Conservation (phyloP, 2,113 vertebrate species). For the Dipodomys ordii region DNA sequence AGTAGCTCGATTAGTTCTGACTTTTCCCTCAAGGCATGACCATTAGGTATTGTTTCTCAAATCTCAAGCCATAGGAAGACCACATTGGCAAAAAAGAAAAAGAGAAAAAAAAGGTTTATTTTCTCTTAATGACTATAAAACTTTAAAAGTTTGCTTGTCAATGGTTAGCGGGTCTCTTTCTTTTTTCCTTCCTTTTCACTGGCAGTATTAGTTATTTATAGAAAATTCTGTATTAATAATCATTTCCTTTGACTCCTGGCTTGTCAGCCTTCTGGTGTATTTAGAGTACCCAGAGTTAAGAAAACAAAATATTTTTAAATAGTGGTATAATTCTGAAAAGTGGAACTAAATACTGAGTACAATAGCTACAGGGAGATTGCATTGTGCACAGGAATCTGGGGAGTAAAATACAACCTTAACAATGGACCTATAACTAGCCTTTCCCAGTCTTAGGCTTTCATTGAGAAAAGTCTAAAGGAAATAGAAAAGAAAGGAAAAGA, state of each 20-base stretch:
- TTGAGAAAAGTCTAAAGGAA: background rate
- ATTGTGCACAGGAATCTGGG: too few species aligned
- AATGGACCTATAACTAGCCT: background rate
- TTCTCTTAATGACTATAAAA: conserved; percentile 12
- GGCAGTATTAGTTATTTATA: conserved; percentile 29
- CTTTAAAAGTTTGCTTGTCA: conserved; percentile 16
- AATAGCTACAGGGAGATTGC: background rate
- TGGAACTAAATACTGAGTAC: background rate
- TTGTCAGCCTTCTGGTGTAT: background rate
- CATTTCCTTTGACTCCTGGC: background rate
- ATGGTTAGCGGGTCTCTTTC: background rate
- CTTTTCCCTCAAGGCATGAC: conserved; percentile 69
- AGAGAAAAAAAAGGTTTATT: background rate
- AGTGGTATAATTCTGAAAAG: background rate
- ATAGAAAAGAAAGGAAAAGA: background rate
- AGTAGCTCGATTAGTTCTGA: conserved; percentile 66
- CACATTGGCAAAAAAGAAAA: background rate
- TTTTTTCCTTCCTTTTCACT: background rate
- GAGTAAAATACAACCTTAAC: background rate
- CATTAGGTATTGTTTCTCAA: conserved; percentile 50
- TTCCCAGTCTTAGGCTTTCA: background rate
- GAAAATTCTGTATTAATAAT: conserved; percentile 19
- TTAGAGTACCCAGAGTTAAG: background rate
- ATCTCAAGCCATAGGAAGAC: background rate
- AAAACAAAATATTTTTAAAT: background rate